A percentile compares a stretch with the other conserved stretches of the same genome.
phyloP scores from a whole-genome alignment of 2,888 invertebrate species.

The Erebia epiphron region DNA sequence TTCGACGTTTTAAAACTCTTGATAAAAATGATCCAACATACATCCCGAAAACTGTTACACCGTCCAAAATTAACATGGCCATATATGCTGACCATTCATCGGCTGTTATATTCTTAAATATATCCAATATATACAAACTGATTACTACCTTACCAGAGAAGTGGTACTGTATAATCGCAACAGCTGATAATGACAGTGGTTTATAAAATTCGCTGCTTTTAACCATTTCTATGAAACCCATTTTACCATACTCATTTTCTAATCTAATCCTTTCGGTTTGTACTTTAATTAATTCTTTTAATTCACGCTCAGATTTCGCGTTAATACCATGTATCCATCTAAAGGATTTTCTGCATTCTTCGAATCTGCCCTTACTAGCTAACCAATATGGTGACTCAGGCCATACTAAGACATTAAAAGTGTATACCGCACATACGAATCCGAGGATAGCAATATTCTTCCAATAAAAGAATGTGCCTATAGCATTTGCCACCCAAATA shows the following conservation, averaged over 20 bases:
- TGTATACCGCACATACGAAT: constrained; percentile 26
- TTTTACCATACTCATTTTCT: constrained; percentile 17
- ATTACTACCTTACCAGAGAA: constrained; percentile 58
- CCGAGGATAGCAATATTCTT: constrained; percentile 46
- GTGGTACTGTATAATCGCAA: constrained; percentile 53
- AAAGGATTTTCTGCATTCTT: constrained; percentile 52
- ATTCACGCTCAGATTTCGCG: constrained; percentile 40
- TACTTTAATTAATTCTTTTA: constrained; percentile 9
- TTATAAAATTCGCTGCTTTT: constrained; percentile 53
- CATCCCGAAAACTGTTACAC: constrained; percentile 54
- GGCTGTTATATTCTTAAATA: constrained; percentile 55
- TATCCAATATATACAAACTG: constrained; percentile 57
- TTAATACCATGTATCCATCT: constrained; percentile 54
- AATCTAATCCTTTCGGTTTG: constrained; percentile 13
- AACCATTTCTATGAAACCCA: constrained; percentile 39
- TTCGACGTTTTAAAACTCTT: constrained; percentile 44
- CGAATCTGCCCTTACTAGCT: constrained; percentile 55
- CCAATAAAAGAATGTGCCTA: constrained; percentile 50
- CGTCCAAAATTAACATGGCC: constrained; percentile 64
- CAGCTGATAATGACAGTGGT: constrained; percentile 51
- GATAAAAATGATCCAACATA: constrained; percentile 47
- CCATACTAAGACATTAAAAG: constrained; percentile 28
- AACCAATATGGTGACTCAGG: constrained; percentile 54
- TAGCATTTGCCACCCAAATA: constrained; percentile 50
- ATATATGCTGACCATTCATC: constrained; percentile 56